Base-by-base conservation (phyloP, 2,797 vertebrate species). In the Telmatherina bonti region DNA sequence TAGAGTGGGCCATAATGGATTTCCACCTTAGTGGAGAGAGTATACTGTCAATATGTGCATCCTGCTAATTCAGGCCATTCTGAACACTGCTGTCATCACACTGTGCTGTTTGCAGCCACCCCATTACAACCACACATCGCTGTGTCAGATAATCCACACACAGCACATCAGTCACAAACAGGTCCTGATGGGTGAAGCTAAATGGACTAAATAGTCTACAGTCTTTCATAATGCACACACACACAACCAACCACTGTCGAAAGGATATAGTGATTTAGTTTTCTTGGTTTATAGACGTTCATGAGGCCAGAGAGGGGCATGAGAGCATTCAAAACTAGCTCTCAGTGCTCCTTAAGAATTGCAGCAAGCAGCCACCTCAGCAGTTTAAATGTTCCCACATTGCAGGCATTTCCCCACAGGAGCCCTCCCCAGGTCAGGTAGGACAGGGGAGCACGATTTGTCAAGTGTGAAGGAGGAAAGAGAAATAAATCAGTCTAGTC, bases 311-410 rank as follows among this genome's bases (percentile, higher is more conserved):
- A 47, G 22, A 15, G 78, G 57, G 68, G 81, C 33, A 30, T 58
- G 24, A 31, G 71, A 64, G 38, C 27, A 43, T 83, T 84, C 73
- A 63, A 4, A 70, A 67, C 49, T 56, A 59, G 77, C 72, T 62
- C 65, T 69, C 33, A 58, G 41, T 13, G 5, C 57, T 77, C 67
- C 62, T 43, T 24, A 36, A 81, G 54, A 26, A 27, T 38, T 69
- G 60, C 35, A 5, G 60, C 70, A 70, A 75, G 62, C 62, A 71
- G 71, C 76, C 55, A 74, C 62, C 62, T 68, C 68, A 82, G 79
- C 81, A 18, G 60, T 66, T 80, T 31, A 55, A 73, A 76, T 55
- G 67, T 79, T 85, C 78, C 70, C 74, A 80, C 27, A 38, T 83
- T 27, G 53, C 18, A 72, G 36, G 45, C 67, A 36, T 70, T 60